Base-by-base conservation (phyloP, 2,888 invertebrate species). In the Athrips mouffetella region DNA sequence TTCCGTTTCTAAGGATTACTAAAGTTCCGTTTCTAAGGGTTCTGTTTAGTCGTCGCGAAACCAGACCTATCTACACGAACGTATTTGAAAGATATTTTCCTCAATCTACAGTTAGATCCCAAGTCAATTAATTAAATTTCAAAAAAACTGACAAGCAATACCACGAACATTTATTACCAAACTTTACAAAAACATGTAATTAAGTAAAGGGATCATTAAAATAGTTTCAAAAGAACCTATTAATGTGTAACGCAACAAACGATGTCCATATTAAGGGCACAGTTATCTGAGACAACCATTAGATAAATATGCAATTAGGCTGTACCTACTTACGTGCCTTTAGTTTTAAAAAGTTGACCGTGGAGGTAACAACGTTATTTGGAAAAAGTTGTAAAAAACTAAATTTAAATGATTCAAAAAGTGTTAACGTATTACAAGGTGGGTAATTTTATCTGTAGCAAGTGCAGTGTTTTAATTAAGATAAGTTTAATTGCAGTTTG, bases 251-350 rank as follows among this genome's bases (percentile, higher is more conserved):
- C 59, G 57, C 55, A 58, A 61, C 59, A 54, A 55, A 59, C 44
- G 60, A 59, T 57, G 13, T 20, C 15, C 31, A 65, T 73, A 80
- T 82, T 81, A 78, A 71, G 75, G 72, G 59, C 73, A 70, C 52
- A 52, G 81, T 83, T 85, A 80, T 80, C 65, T 60, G 59, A 62
- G 51, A 56, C 56, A 53, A 63, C 69, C 73, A 67, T 85, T 82
- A 84, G 82, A 80, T 81, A 85, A 86, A 70, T 68, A 77, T 65
- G 70, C 76, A 73, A 80, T 85, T 85, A 83, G 70, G 70, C 70
- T 62, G 63, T 65, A 56, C 56, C 65, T 65, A 66, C 62, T 58
- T 61, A 58, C 42, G 30, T 18, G 29, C 7, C 52, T 53, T 59
- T 57, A 57, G 60, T 65, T 59, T 54, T 21, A 50, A 57, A 61